Conservation (phyloP, 2,113 vertebrate genomes). For the Centropus bengalensis region DNA sequence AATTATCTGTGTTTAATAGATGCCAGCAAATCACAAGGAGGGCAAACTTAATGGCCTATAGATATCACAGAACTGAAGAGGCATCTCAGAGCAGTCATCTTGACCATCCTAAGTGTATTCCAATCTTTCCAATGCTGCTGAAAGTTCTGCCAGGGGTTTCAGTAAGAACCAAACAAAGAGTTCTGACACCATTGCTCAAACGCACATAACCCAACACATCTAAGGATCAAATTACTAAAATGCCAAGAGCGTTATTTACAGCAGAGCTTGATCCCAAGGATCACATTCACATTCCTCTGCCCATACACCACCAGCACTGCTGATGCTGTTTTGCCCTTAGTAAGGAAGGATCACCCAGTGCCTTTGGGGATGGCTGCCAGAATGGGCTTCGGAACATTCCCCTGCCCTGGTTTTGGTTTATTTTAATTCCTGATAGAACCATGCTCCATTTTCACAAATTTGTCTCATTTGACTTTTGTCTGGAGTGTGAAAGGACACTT, state of each 20-base stretch:
- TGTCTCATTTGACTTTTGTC: neutral
- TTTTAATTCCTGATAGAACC: neutral
- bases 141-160: neutral
- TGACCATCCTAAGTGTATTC: too few species aligned
- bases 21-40: neutral
- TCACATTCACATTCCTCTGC: neutral
- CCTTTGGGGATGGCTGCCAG: neutral
- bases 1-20: neutral
- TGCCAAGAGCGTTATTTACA: neutral
- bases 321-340: fast-evolving
- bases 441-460: neutral
- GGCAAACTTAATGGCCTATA: neutral
- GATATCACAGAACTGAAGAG: neutral
- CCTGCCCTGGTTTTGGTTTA: neutral
- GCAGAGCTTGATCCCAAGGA: neutral
- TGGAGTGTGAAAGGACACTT: neutral
- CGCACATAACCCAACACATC: neutral
- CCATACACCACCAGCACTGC: neutral
- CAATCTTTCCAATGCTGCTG: neutral
- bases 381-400: neutral
- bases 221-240: neutral
- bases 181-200: neutral
- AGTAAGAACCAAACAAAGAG: neutral
- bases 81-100: neutral
- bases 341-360: neutral